These are phyloP conservation scores for Microtus richardsoni DNA, from an alignment of 2,113 vertebrate species.

Conservation along the genomic window DNA sequence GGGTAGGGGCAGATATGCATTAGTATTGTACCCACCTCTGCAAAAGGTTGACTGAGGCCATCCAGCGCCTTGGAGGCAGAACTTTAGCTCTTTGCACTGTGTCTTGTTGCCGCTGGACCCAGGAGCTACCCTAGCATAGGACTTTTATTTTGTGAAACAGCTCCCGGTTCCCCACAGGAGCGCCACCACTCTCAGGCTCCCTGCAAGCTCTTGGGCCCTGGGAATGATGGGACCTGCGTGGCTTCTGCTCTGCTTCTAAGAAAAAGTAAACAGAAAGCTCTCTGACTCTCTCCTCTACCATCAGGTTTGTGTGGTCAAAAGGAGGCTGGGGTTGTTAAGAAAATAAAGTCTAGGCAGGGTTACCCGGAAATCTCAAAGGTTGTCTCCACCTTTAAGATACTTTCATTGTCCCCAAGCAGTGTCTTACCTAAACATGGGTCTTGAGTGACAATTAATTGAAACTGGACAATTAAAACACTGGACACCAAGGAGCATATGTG, in stretches of 20 bases:
- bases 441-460: neutral
- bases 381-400: slow-evolving; percentile 13
- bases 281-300: slow-evolving; percentile 28
- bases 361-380: slow-evolving; percentile 71
- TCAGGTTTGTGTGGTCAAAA: slow-evolving; percentile 56
- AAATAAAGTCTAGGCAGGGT: slow-evolving; percentile 67
- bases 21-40: neutral
- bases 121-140: neutral
- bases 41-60: neutral
- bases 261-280: slow-evolving; percentile 71
- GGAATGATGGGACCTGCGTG: slow-evolving; percentile 21
- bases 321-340: slow-evolving; percentile 71
- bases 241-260: slow-evolving; percentile 52
- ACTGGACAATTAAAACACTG: neutral
- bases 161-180: neutral
- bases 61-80: neutral
- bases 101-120: neutral
- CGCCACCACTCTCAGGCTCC: neutral
- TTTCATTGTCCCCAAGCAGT: slow-evolving; percentile 5
- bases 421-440: neutral
- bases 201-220: slow-evolving; percentile 24
- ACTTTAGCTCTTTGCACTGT: neutral
- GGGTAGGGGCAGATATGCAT: neutral
- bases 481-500: neutral
- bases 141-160: neutral